Evolutionary conservation across 2,888 invertebrate species (phyloP), one percentile per base, ranked within the genome.

Genomic region (Enchytraeus crypticus): DNA sequence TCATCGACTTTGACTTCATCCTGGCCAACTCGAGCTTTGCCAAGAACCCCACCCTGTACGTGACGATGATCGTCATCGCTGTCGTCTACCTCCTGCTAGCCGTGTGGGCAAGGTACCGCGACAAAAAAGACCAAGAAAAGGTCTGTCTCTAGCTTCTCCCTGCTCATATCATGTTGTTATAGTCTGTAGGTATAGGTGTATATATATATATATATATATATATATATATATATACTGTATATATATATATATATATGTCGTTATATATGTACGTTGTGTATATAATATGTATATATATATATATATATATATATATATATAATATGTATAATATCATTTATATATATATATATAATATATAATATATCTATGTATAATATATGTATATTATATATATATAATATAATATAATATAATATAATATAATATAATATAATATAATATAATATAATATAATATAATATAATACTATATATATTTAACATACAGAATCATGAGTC

Each of bases 1-100:
- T 77, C 18, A 79, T 82, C 14, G 79, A 82, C 72, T 82, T 80
- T 72, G 73, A 75, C 64, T 81, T 77, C 66, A 79, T 82, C 5
- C 80, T 81, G 62, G 73, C 75, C 33, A 77, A 82, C 69, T 72
- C 74, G 23, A 77, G 75, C 61, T 81, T 82, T 70, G 66, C 69
- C 43, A 76, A 77, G 64, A 82, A 82, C 67, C 74, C 79, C 2
- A 80, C 80, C 2, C 74, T 82, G 43, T 82, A 81, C 71, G 66
- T 77, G 38, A 80, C 81, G 0, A 70, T 80, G 60, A 80, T 82
- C 27, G 68, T 79, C 21, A 73, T 77, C 2, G 65, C 71, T 5
- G 66, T 74, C 4, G 38, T 79, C 29, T 81, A 77, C 69, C 66
- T 81, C 11, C 3, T 78, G 0, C 66, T 77, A 23, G 71, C 78